These are phyloP conservation scores for Myiothlypis chrysogaster DNA, from an alignment of 2,797 vertebrate genomes.

Conservation along the genomic window DNA sequence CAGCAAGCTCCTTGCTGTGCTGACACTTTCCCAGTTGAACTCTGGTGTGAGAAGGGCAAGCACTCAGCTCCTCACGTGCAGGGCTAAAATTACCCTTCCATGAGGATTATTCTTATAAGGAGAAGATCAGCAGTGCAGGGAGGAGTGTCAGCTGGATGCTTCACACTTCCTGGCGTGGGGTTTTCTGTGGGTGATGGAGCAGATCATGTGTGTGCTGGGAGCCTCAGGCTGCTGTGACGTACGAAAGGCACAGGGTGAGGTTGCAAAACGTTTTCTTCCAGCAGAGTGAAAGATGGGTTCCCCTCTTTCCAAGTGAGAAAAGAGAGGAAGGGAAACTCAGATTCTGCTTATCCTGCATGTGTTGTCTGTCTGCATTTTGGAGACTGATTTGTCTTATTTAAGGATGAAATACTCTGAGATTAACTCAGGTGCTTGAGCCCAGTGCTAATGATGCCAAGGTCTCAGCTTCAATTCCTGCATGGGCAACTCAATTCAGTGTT, in stretches of 20 bases:
- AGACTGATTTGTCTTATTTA: rapidly evolving
- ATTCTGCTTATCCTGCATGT: background rate
- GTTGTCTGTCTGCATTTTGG: background rate
- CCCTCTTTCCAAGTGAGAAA: background rate
- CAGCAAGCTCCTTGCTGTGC: background rate
- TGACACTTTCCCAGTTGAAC: background rate
- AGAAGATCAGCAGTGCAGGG: background rate
- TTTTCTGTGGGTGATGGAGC: background rate
- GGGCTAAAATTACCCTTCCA: background rate
- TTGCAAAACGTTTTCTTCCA: slow-evolving; percentile 46
- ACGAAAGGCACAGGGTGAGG: background rate
- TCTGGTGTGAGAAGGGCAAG: background rate
- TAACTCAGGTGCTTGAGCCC: background rate
- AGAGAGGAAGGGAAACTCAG: background rate
- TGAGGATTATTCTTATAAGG: background rate
- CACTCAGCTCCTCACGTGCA: rapidly evolving
- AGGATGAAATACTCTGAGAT: background rate
- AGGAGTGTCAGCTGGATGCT: background rate
- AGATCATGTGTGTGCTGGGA: background rate
- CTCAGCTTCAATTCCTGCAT: background rate
- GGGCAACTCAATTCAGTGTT: rapidly evolving
- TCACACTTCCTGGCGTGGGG: background rate
- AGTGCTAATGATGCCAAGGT: rapidly evolving
- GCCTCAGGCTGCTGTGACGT: background rate
- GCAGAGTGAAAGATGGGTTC: background rate